Base-by-base conservation (phyloP, 2,113 vertebrate genomes). In the Danio rerio region DNA sequence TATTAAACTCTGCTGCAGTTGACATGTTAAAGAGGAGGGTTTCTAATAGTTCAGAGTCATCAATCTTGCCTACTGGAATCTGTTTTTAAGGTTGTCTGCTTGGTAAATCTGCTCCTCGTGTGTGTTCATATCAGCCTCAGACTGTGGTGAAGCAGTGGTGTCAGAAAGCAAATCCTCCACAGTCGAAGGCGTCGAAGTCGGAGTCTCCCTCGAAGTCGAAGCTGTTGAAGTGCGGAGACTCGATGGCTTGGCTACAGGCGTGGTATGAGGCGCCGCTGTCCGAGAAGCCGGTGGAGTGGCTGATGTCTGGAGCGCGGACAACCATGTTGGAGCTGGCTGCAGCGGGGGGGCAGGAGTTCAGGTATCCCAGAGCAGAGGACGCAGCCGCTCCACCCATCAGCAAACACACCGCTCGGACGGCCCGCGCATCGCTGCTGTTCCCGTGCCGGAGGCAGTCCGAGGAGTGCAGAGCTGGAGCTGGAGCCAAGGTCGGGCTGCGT, bases 201-300 rank as follows among this genome's bases (percentile, higher is more conserved):
- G 94, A 92, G 87, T 95, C 95, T 56, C 88, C 92, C 72, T 95
- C 94, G 1, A 94, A 96, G 86, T 95, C 95, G 16, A 94, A 93
- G 85, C 91, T 94, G 91, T 94, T 93, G 55, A 93, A 93, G 56
- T 93, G 91, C 0, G 93, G 88, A 0, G 92, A 87, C 85, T 95
- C 93, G 0, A 85, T 86, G 0, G 93, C 92, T 78, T 92, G 92
- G 79, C 89, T 88, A 89, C 93, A 94, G 85, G 86, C 83, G 18
- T 92, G 91, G 81, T 92, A 94, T 5, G 91, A 88, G 0, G 91
- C 88, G 5, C 90, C 92, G 7, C 93, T 82, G 52, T 93, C 93
- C 0, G 94, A 91, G 81, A 94, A 94, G 9, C 86, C 92, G 1
- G 90, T 87, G 0, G 92, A 90, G 21, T 79, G 81, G 0, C 89